A percentile compares a stretch with the other conserved stretches of the same genome.
These are phyloP conservation scores for human (Homo sapiens) DNA, from an alignment of 2,113 vertebrate genomes.

Conservation along the genomic window GRCh38 chr6:97576501-97577000, in stretches of 20 bases:
- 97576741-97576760: conserved; percentile 36
- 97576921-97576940: background rate
- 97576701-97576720: conserved; percentile 80
- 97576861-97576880: background rate
- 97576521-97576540: conserved; percentile 89
- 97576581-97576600: conserved; percentile 87
- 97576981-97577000: background rate
- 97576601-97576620: conserved; percentile 84
- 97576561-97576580: conserved; percentile 86
- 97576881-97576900: conserved; percentile 21
- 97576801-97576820: conserved; percentile 34
- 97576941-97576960: background rate
- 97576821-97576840: conserved; percentile 24
- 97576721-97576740: conserved; percentile 59
- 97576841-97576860: background rate
- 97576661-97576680: conserved; percentile 73
- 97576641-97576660: conserved; percentile 77
- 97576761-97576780: conserved; percentile 1
- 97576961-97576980: conserved; percentile 31
- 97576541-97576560: conserved; percentile 87
- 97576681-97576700: conserved; percentile 76
- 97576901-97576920: background rate
- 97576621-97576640: conserved; percentile 83
- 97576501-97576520: conserved; percentile 89
- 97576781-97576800: background rate